A percentile compares a stretch with the other conserved stretches of the same genome.
Evolutionary conservation across 2,113 vertebrate genomes (phyloP).

Genomic region (Hemichromis elongatus): DNA sequence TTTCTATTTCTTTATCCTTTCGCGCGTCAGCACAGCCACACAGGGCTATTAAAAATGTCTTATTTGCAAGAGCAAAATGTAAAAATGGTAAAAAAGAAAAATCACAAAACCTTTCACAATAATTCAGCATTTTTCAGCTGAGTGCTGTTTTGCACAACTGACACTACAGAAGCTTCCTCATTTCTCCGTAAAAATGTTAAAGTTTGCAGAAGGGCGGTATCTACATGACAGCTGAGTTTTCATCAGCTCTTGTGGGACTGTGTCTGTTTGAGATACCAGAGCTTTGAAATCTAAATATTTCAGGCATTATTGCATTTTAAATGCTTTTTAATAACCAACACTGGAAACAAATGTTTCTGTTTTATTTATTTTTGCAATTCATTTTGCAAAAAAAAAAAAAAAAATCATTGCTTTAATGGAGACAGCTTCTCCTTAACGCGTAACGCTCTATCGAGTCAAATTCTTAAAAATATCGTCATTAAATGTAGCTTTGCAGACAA

Average conservation of each 20-base stretch:
- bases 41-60: neutral
- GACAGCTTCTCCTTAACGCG: neutral
- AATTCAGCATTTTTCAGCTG: neutral
- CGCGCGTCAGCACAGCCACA: neutral
- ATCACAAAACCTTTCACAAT: neutral
- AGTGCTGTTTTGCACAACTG: neutral
- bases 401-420: neutral
- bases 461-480: neutral
- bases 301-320: neutral
- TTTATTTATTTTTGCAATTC: neutral
- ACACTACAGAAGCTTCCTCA: neutral
- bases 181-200: neutral
- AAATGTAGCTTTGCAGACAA: neutral
- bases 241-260: neutral
- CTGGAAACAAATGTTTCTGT: neutral
- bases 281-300: neutral
- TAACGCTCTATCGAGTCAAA: neutral
- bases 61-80: neutral
- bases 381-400: neutral
- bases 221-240: neutral
- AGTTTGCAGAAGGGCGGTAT: neutral
- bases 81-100: neutral
- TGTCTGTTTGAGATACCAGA: neutral
- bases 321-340: neutral
- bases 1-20: neutral